Evolutionary conservation across 2,888 invertebrate species (phyloP).

Genomic region (Temnothorax rugatulus): DNA sequence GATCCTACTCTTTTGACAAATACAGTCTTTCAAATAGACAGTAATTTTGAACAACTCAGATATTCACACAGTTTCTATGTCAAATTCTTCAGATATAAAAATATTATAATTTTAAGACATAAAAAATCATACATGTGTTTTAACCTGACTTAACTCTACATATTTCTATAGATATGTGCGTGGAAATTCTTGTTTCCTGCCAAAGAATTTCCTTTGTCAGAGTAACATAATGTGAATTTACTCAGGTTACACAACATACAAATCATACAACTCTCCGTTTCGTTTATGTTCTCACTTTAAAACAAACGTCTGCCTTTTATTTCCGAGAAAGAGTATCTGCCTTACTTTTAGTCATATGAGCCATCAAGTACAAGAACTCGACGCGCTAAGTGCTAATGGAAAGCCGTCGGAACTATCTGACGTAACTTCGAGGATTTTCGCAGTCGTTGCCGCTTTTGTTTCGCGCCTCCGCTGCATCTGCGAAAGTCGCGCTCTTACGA

Average conservation of each 20-base stretch:
- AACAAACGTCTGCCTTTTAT: not conserved
- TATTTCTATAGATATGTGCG: no score
- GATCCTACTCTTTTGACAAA: not conserved
- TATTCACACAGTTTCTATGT: not conserved
- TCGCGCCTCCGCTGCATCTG: constrained; percentile 25
- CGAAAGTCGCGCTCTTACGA: constrained; percentile 47
- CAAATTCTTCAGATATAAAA: not conserved
- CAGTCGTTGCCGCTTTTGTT: constrained; percentile 32
- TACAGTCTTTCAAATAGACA: not conserved
- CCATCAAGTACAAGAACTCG: not conserved
- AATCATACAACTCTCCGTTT: not conserved
- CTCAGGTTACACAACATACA: not conserved
- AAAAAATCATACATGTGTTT: not conserved
- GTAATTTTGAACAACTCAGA: not conserved
- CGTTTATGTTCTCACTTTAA: not conserved
- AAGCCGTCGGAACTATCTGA: not conserved
- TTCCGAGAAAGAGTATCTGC: not conserved
- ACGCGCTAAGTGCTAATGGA: not conserved
- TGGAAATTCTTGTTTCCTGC: not conserved
- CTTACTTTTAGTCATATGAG: constrained; percentile 4
- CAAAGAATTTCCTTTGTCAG: not conserved
- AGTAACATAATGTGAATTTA: not conserved
- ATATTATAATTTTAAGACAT: not conserved
- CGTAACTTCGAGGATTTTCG: constrained; percentile 15
- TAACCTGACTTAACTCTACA: not conserved